Percentiles rank a stretch among this genome's conserved stretches.
Conservation (phyloP, 2,888 invertebrate genomes). For the Stenodera caucasica region DNA sequence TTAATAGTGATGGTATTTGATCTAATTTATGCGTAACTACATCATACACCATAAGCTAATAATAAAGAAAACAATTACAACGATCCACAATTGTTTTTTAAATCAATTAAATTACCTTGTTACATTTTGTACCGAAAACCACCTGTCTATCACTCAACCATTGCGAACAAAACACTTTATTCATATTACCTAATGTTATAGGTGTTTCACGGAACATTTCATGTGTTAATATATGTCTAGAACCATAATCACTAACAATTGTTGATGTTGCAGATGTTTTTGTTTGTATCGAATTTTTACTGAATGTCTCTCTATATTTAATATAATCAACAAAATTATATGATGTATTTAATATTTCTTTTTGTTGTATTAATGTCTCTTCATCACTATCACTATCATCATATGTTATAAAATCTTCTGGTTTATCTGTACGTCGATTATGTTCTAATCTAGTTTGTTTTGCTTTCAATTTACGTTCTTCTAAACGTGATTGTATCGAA, state of each 20-base stretch:
- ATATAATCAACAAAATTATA: constrained; percentile 87
- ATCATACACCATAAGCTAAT: constrained; percentile 88
- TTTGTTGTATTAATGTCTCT: constrained; percentile 72
- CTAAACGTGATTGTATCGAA: constrained; percentile 69
- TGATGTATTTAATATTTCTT: constrained; percentile 74
- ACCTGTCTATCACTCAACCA: constrained; percentile 95
- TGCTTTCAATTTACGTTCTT: constrained; percentile 71
- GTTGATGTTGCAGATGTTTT: constrained; percentile 49
- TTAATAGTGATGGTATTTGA: constrained; percentile 84
- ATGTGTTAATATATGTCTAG: constrained; percentile 84
- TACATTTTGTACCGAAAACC: constrained; percentile 96
- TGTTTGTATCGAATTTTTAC: constrained; percentile 61
- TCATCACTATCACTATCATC: constrained; percentile 88
- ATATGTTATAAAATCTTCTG: constrained; percentile 87
- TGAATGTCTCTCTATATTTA: constrained; percentile 73
- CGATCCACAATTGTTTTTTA: too few species aligned
- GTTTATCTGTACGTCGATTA: constrained; percentile 81
- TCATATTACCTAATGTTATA: constrained; percentile 80
- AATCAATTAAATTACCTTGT: too few species aligned
- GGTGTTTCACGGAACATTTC: constrained; percentile 87
- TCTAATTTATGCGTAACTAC: constrained; percentile 83
- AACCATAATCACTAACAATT: constrained; percentile 78
- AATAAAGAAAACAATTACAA: constrained; percentile 32
- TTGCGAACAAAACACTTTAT: constrained; percentile 93
- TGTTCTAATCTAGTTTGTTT: constrained; percentile 70